Percentiles rank a stretch among this genome's conserved stretches.
Evolutionary conservation across 2,888 invertebrate genomes (phyloP).

Genomic region (Axea sp.): DNA sequence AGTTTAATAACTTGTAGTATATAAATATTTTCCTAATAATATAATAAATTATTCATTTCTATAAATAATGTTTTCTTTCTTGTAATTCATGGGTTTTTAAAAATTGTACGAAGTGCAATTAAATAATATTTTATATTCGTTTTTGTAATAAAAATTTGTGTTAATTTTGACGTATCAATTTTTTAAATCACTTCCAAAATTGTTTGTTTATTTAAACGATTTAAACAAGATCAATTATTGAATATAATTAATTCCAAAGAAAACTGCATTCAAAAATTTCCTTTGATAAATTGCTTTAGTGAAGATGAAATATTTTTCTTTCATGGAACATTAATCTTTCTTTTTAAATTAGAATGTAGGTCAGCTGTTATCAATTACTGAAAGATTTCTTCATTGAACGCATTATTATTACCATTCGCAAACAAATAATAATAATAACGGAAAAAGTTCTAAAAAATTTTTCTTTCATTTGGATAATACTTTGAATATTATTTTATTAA

Average conservation of each 20-base stretch:
- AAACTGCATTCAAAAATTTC: slow-evolving; percentile 37
- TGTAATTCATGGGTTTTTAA: too few relatives aligned
- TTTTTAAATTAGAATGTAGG: slow-evolving; percentile 10
- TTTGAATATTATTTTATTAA: slow-evolving; percentile 5
- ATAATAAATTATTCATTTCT: too few relatives aligned
- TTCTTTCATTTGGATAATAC: background rate
- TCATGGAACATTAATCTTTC: slow-evolving; percentile 26
- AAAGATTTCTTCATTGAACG: background rate
- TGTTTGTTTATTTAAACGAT: too few relatives aligned
- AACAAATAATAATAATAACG: background rate
- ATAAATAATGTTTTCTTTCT: too few relatives aligned
- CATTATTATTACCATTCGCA: too few relatives aligned
- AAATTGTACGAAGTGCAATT: too few relatives aligned
- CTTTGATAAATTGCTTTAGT: slow-evolving; percentile 33
- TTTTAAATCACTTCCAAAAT: too few relatives aligned
- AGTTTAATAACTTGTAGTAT: too few relatives aligned
- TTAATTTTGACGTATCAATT: too few relatives aligned
- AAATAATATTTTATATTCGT: too few relatives aligned
- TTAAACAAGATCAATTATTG: background rate
- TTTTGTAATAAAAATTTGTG: too few relatives aligned
- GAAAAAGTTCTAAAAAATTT: slow-evolving; percentile 1
- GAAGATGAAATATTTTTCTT: slow-evolving; percentile 24
- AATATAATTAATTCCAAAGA: slow-evolving; percentile 10
- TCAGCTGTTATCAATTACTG: slow-evolving; percentile 6
- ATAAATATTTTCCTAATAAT: too few relatives aligned